phyloP scores from a whole-genome alignment of 2,888 invertebrate genomes.

The Ceramica pisi region DNA sequence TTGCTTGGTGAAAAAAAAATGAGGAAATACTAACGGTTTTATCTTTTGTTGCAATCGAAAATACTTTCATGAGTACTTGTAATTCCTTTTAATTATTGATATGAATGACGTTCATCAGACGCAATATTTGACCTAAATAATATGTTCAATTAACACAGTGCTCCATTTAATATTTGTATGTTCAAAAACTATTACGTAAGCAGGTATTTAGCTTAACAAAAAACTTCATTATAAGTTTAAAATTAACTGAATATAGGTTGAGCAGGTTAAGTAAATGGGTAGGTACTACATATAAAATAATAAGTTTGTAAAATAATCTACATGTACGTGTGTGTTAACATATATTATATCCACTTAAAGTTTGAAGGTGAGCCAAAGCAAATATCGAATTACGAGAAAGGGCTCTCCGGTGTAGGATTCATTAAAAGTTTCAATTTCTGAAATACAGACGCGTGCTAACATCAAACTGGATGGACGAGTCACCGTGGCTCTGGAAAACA shows the following conservation, averaged over 20 bases:
- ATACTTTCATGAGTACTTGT: too few species aligned
- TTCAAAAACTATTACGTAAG: not conserved
- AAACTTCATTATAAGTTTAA: constrained; percentile 9
- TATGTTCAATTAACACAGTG: not conserved
- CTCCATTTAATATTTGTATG: not conserved
- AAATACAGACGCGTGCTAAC: constrained; percentile 37
- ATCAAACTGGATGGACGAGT: constrained; percentile 19
- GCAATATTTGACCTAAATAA: not conserved
- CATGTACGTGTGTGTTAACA: constrained; percentile 24
- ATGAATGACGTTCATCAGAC: too few species aligned
- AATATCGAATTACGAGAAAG: constrained; percentile 65
- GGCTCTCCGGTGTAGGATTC: constrained; percentile 50
- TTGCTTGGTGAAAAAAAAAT: too few species aligned
- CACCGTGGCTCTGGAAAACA: too few species aligned
- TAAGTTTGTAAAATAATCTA: not conserved
- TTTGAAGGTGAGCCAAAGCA: constrained; percentile 59
- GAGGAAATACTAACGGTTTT: too few species aligned
- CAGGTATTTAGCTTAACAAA: not conserved
- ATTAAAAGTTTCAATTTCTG: constrained; percentile 66
- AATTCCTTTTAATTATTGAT: not conserved
- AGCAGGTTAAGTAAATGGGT: not conserved
- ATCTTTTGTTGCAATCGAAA: too few species aligned
- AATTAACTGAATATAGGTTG: constrained; percentile 12
- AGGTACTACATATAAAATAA: not conserved
- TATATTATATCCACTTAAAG: constrained; percentile 49